Base-by-base conservation (phyloP, 2,888 invertebrate species). In the Tridacna gigas region DNA sequence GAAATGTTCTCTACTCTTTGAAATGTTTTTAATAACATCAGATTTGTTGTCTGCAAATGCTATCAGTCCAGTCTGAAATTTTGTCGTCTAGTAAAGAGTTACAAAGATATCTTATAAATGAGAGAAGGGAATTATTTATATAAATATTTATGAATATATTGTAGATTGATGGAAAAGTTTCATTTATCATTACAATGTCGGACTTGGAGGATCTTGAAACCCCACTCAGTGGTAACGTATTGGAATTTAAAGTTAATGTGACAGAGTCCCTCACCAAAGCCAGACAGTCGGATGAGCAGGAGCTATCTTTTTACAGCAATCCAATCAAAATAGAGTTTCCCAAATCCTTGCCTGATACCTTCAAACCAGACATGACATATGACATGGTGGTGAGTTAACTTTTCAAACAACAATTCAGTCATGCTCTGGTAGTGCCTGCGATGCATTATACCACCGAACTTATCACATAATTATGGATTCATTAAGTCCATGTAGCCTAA, bases 181-280 rank as follows among this genome's bases (percentile, higher is more conserved):
- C 74, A 15, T 89, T 90, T 66, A 79, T 74, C 0, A 60, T 90
- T 15, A n/a, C 67, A 20, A 83, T 79, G 66, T 26, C 78, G 2
- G 76, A 84, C 22, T 71, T 90, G 7, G 77, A 77, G 15, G 78
- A 79, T 13, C 22, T 89, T 22, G 74, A 79, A 7, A 56, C 77
- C 37, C 61, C 77, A 51, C 67, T 88, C 26, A 76, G 74, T 26
- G 84, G 80, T 7, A 67, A 67, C 1, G 71, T 79, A 5, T 77
- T 89, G 11, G 28, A 84, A 0, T 83, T 90, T 69, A 84, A 98
- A 93, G 98, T 98, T 0, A 97, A 97, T 5, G 97, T 99, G 5
- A 98, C 98, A 94, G 99, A 99, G 95, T 96, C 97, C 77, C 96
- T 98, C 88, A 99, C 99, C 0, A 96, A 97, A 28, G 96, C 98